These are phyloP conservation scores for Bombylius major DNA, from an alignment of 2,888 invertebrate genomes.

Conservation along the genomic window DNA sequence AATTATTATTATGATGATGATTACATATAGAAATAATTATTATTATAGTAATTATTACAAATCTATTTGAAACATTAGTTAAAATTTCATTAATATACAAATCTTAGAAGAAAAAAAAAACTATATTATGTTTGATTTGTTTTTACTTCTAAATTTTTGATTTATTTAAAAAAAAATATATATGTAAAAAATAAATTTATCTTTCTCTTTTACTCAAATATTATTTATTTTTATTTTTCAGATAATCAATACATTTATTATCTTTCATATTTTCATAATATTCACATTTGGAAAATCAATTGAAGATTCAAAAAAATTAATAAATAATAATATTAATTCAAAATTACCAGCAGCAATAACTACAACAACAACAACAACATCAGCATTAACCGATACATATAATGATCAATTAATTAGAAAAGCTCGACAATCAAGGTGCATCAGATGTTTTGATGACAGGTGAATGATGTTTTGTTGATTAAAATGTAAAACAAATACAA, in stretches of 20 bases:
- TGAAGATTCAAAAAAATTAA: background rate
- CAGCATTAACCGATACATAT: background rate
- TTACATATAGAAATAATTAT: too few relatives aligned
- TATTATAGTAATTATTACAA: too few relatives aligned
- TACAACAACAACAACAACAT: background rate
- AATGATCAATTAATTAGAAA: conserved; percentile 18
- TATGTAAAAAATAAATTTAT: too few relatives aligned
- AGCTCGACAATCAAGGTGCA: conserved; percentile 31
- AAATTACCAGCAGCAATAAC: background rate
- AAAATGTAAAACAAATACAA: background rate
- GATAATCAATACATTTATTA: background rate
- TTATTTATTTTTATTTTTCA: background rate
- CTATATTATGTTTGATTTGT: too few relatives aligned
- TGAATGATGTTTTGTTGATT: conserved; percentile 7
- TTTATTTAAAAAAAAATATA: too few relatives aligned
- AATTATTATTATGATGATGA: too few relatives aligned
- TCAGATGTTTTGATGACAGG: conserved; percentile 33
- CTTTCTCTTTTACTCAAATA: too few relatives aligned
- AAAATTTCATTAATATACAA: too few relatives aligned
- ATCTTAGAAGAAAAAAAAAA: too few relatives aligned
- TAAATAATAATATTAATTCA: background rate
- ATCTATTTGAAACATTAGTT: too few relatives aligned
- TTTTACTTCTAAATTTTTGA: too few relatives aligned
- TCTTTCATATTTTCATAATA: background rate
- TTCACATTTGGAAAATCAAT: background rate